Evolutionary conservation across 2,113 vertebrate species (phyloP).

Genomic region (Dasyornis broadbenti): DNA sequence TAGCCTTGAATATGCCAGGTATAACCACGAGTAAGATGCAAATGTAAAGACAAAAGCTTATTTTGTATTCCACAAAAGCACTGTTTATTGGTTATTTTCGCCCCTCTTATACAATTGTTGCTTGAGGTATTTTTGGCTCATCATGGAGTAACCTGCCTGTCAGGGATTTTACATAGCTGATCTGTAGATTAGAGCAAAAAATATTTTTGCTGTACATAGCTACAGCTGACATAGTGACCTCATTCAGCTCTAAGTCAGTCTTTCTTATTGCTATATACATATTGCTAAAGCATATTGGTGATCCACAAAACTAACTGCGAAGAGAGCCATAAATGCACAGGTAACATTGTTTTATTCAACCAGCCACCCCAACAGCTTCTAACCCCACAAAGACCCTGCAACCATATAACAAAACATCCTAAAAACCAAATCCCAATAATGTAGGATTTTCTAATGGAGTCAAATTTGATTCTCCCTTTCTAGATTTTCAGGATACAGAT

Average conservation of each 20-base stretch:
- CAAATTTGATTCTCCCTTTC: neutral
- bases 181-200: neutral
- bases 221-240: neutral
- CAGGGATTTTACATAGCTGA: neutral
- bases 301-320: neutral
- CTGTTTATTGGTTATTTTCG: neutral
- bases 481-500: neutral
- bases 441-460: neutral
- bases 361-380: neutral
- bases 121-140: neutral
- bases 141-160: neutral
- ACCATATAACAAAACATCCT: neutral
- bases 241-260: neutral
- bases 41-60: neutral
- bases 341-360: neutral
- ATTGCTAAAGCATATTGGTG: neutral
- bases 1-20: neutral
- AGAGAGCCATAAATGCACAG: neutral
- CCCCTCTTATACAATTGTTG: neutral
- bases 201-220: neutral
- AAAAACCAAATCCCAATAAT: neutral
- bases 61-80: neutral
- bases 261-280: neutral
- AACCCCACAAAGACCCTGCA: neutral
- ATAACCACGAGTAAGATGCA: neutral